These are phyloP conservation scores for Homarus americanus DNA, from an alignment of 1,140 invertebrate species.

Conservation along the genomic window DNA sequence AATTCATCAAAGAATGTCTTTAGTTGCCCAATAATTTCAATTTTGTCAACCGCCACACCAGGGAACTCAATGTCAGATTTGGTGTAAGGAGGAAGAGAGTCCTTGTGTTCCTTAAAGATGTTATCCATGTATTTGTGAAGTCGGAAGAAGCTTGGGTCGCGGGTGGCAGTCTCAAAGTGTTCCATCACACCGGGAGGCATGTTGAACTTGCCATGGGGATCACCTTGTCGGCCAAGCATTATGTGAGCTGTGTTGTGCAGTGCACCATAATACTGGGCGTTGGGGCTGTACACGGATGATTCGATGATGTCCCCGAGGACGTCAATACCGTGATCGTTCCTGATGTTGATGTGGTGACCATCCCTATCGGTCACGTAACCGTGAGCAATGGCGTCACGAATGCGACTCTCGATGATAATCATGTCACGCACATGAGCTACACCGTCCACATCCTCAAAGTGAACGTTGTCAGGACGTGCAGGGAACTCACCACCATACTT, in stretches of 20 bases:
- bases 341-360: slow-evolving; percentile 35
- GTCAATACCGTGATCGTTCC: slow-evolving; percentile 40
- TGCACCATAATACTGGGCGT: slow-evolving; percentile 41
- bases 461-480: slow-evolving; percentile 80
- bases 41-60: slow-evolving; percentile 83
- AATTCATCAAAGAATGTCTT: slow-evolving; percentile 86
- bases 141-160: slow-evolving; percentile 84
- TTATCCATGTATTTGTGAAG: slow-evolving; percentile 82
- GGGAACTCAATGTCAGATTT: slow-evolving; percentile 80
- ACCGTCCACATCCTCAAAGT: slow-evolving; percentile 47
- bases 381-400: slow-evolving; percentile 49
- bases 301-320: slow-evolving; percentile 48
- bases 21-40: slow-evolving; percentile 83
- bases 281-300: slow-evolving; percentile 48
- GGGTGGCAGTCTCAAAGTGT: slow-evolving; percentile 81
- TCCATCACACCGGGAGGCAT: slow-evolving; percentile 79
- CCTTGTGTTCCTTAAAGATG: slow-evolving; percentile 80
- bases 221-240: slow-evolving; percentile 73
- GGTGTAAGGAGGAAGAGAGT: slow-evolving; percentile 76
- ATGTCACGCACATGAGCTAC: slow-evolving; percentile 50
- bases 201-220: slow-evolving; percentile 64
- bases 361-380: slow-evolving; percentile 22
- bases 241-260: slow-evolving; percentile 57
- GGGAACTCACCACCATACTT: slow-evolving; percentile 84
- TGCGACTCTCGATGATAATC: slow-evolving; percentile 40